Conservation (phyloP, 2,113 vertebrate species). For the Ammospiza caudacuta region DNA sequence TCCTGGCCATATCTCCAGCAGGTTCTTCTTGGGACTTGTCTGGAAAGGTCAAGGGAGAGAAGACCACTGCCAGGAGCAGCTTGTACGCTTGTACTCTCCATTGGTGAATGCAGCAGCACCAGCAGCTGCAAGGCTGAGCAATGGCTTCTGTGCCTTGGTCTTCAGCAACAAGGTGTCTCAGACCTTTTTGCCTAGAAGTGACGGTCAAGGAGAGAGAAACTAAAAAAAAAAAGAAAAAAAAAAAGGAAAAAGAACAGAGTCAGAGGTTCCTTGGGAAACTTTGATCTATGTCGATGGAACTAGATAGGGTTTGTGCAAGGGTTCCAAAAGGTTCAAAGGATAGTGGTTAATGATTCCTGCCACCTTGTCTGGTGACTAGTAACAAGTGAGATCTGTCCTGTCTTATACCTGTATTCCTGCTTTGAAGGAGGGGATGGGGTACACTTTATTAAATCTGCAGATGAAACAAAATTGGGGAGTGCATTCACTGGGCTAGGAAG, state of each 20-base stretch:
- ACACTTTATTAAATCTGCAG: neutral
- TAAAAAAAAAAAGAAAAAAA: neutral
- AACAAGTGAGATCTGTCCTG: neutral
- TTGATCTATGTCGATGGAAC: neutral
- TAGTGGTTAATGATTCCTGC: neutral
- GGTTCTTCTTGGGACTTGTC: neutral
- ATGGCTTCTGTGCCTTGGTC: neutral
- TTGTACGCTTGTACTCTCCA: fast-evolving
- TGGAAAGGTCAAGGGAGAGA: neutral
- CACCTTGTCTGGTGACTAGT: neutral
- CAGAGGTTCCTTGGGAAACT: neutral
- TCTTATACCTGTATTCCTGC: neutral
- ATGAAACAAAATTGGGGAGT: neutral
- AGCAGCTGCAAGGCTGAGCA: neutral
- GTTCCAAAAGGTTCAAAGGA: neutral
- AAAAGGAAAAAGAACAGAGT: neutral
- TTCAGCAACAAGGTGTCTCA: neutral
- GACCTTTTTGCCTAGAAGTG: neutral
- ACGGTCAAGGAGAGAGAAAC: neutral
- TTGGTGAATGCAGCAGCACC: neutral
- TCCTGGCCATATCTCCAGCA: neutral
- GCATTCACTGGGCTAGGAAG: neutral
- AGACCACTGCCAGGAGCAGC: neutral
- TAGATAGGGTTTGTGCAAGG: neutral
- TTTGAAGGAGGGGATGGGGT: neutral